These are phyloP conservation scores for Tubulanus polymorphus DNA, from an alignment of 2,888 invertebrate species.

Conservation along the genomic window DNA sequence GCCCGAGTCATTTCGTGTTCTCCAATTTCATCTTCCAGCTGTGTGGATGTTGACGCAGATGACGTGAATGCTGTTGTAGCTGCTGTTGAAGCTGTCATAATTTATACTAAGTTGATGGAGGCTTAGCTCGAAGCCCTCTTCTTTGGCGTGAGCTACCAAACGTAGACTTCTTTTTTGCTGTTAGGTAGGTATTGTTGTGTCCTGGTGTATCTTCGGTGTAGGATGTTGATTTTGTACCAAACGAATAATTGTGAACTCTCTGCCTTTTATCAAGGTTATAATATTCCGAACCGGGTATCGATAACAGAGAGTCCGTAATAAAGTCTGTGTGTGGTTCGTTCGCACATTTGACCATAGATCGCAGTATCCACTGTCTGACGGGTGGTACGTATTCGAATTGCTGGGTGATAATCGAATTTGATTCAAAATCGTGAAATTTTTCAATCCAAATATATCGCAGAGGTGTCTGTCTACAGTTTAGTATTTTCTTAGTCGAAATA, in stretches of 20 bases:
- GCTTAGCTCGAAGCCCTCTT: not conserved
- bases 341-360: not conserved
- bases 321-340: not conserved
- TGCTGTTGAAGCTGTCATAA: not conserved
- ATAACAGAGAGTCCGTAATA: not conserved
- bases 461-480: not conserved
- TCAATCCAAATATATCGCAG: not conserved
- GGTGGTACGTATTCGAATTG: constrained; percentile 3
- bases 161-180: not conserved
- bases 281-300: not conserved
- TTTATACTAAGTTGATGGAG: not conserved
- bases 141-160: not conserved
- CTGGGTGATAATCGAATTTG: not conserved
- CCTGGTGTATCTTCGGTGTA: too few species aligned
- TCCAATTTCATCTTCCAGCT: not conserved
- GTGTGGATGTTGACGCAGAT: not conserved
- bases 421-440: not conserved
- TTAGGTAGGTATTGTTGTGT: not conserved
- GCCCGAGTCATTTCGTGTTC: constrained; percentile 2
- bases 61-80: not conserved
- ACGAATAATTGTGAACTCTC: not conserved
- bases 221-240: too few species aligned
- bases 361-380: not conserved
- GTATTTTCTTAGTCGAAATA: not conserved
- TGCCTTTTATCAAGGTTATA: not conserved